Evolutionary conservation across 2,113 vertebrate species (phyloP).

Genomic region (Acanthochromis polyacanthus): DNA sequence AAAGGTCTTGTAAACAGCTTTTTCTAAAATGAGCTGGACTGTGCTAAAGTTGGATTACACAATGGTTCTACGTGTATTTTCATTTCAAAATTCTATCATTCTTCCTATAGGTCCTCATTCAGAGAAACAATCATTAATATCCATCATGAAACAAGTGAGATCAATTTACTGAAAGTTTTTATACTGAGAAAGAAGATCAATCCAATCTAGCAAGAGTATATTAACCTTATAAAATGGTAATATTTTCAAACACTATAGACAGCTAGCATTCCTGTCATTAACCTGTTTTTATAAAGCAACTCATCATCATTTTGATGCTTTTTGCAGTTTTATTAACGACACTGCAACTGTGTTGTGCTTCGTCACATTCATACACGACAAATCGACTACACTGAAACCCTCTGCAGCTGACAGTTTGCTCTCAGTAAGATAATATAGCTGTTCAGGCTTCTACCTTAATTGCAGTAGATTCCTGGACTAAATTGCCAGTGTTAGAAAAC

Average conservation of each 20-base stretch:
- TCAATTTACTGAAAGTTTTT: too few species aligned
- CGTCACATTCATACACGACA: not conserved
- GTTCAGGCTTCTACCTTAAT: slow-evolving; percentile 7
- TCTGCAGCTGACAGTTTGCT: slow-evolving; percentile 4
- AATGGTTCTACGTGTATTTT: not conserved
- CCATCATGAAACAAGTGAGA: too few species aligned
- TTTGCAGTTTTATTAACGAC: not conserved
- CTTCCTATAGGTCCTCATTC: not conserved
- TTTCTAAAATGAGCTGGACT: not conserved
- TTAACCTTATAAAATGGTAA: too few species aligned
- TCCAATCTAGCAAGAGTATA: too few species aligned
- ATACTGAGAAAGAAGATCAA: too few species aligned
- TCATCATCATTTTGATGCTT: not conserved
- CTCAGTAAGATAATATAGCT: slow-evolving; percentile 22
- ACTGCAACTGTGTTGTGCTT: not conserved
- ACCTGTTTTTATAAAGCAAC: too few species aligned
- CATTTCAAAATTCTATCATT: not conserved
- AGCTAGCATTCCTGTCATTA: too few species aligned
- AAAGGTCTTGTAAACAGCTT: slow-evolving; percentile 40
- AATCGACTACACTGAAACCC: not conserved
- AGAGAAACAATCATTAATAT: too few species aligned
- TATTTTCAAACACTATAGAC: too few species aligned
- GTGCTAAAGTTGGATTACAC: not conserved
- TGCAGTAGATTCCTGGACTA: not conserved
- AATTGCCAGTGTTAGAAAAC: not conserved